A percentile compares a stretch with the other conserved stretches of the same genome.
These are phyloP conservation scores for Microtus pennsylvanicus DNA, from an alignment of 2,113 vertebrate species.

Conservation along the genomic window DNA sequence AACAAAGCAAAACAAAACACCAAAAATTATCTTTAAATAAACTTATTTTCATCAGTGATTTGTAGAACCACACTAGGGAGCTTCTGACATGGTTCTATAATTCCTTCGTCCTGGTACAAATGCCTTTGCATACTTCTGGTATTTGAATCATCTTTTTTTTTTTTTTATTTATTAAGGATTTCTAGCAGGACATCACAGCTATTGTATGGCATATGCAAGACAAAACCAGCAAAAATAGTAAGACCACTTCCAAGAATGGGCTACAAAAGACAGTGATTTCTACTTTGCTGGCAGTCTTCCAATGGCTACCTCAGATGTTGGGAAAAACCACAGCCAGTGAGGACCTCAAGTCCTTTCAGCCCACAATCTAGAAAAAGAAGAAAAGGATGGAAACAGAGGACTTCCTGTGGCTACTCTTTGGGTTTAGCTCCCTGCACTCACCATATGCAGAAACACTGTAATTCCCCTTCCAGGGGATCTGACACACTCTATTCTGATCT, in stretches of 20 bases:
- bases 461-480: background rate
- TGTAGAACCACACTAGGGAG: background rate
- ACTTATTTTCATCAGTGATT: background rate
- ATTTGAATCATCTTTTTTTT: background rate
- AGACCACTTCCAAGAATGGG: background rate
- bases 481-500: background rate
- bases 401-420: background rate
- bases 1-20: background rate
- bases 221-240: constrained; percentile 8
- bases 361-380: background rate
- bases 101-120: background rate
- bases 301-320: background rate
- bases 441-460: background rate
- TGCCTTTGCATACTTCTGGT: background rate
- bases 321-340: background rate
- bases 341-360: background rate
- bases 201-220: background rate
- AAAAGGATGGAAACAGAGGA: background rate
- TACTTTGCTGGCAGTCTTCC: constrained; percentile 16
- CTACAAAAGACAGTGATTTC: constrained; percentile 38
- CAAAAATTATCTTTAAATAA: background rate
- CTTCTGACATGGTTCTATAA: background rate
- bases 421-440: background rate
- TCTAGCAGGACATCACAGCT: background rate
- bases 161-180: too few species aligned